Evolutionary conservation across 2,113 vertebrate species (phyloP), one percentile per base, ranked within the genome.

Genomic region (Maccullochella peelii): DNA sequence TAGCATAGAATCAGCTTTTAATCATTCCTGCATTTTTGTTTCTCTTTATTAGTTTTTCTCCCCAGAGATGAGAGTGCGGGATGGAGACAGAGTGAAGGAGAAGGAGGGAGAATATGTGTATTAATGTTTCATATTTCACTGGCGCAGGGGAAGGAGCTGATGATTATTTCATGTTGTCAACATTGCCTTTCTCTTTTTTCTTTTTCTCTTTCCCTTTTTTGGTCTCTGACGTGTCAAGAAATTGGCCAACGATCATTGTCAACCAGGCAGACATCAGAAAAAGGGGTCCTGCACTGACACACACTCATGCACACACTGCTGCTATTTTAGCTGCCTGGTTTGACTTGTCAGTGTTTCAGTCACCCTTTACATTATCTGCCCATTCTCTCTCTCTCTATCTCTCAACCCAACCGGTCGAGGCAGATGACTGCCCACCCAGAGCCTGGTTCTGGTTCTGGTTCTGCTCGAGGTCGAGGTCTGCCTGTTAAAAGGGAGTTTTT

Each of bases 1-100:
- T 74, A 82, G 83, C 84, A 90, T 54, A 82, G 80, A 72, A 86
- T 58, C 77, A 89, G 83, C 84, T 91, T 88, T 91, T 89, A 90
- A 88, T 93, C 80, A 83, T 89, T 85, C 63, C 77, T 73, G 66
- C 59, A 76, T 85, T 82, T 80, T 80, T 70, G 54, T 83, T 86
- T 61, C 66, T 79, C 67, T 82, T 89, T 78, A 84, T 90, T 65
- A 76, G 71, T 80, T 91, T 90, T 79, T 63, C 69, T 83, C 91
- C 76, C 86, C 42, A 33, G 86, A 86, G 84, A 82, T 42, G 38
- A 25, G 72, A 80, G 67, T 27, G 18, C 70, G 27, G 76, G 65
- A 73, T 85, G 44, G 36, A 85, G 79, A 83, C 76, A 55, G 77
- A 73, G 72, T 61, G 67, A 63, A 49, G 57, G 68, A 74, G 61